Percentiles rank a stretch among this genome's conserved stretches.
Evolutionary conservation across 2,113 vertebrate species (phyloP).

Genomic region (Dipodomys merriami): DNA sequence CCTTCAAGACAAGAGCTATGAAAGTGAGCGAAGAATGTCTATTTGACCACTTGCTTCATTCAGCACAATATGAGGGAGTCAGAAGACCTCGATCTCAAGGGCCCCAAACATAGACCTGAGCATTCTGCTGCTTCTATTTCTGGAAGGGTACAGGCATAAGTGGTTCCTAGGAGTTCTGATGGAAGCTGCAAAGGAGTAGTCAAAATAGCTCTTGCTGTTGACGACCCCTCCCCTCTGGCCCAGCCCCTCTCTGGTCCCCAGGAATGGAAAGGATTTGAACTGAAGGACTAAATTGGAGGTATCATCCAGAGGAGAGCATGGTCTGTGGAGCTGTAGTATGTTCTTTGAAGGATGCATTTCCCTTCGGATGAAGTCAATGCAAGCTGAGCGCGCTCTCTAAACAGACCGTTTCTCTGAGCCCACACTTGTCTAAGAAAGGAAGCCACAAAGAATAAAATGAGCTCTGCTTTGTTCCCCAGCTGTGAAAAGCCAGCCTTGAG

Average conservation of each 20-base stretch:
- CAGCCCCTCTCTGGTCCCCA: neutral
- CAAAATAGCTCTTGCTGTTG: slow-evolving; percentile 13
- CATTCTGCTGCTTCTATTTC: slow-evolving; percentile 55
- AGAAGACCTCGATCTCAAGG: neutral
- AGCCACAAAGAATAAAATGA: neutral
- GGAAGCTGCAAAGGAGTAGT: slow-evolving; percentile 61
- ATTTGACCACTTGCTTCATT: neutral
- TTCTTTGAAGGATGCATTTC: neutral
- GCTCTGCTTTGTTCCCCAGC: neutral
- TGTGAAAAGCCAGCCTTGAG: neutral
- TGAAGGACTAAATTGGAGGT: neutral
- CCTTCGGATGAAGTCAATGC: neutral
- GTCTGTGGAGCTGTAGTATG: rapidly evolving
- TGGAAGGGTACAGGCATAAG: neutral
- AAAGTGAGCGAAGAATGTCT: slow-evolving; percentile 16
- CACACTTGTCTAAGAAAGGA: neutral
- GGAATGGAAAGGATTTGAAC: neutral
- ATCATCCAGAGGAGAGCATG: neutral
- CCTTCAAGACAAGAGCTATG: neutral
- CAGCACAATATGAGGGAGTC: neutral
- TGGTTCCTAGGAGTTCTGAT: slow-evolving; percentile 4
- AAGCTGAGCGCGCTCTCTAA: neutral
- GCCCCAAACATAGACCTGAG: neutral
- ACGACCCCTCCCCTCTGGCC: neutral
- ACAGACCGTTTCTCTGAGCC: neutral